phyloP scores from a whole-genome alignment of 2,113 vertebrate genomes.

The Seriola rivoliana region DNA sequence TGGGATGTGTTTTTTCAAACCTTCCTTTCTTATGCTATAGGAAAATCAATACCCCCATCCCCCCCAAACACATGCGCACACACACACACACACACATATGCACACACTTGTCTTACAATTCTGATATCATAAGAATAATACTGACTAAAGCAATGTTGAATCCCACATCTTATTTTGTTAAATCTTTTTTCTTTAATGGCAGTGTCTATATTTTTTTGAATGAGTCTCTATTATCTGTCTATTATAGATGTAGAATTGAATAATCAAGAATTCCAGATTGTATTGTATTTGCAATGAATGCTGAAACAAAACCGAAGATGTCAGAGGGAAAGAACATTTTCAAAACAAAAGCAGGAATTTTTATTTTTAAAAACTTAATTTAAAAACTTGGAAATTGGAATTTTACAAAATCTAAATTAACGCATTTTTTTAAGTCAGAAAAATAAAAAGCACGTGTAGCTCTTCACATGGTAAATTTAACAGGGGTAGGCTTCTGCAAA shows the following conservation, averaged over 20 bases:
- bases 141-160: conserved; percentile 5
- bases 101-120: conserved; percentile 45
- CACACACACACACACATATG: conserved; percentile 10
- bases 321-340: neutral
- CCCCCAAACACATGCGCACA: conserved; percentile 6
- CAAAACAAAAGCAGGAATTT: neutral
- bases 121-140: conserved; percentile 47
- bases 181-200: neutral
- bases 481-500: neutral
- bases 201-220: neutral
- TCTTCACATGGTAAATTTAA: neutral
- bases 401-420: neutral
- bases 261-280: neutral
- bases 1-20: conserved; percentile 66
- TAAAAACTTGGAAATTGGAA: neutral
- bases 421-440: neutral
- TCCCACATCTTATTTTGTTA: neutral
- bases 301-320: neutral
- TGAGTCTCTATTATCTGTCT: neutral
- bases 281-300: too few species aligned
- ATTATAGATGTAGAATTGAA: neutral
- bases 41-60: conserved; percentile 76
- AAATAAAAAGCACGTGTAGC: neutral
- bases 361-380: neutral
- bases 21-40: conserved; percentile 70